Evolutionary conservation across 1,140 invertebrate genomes (phyloP).

Genomic region (Charaxes varanes): DNA sequence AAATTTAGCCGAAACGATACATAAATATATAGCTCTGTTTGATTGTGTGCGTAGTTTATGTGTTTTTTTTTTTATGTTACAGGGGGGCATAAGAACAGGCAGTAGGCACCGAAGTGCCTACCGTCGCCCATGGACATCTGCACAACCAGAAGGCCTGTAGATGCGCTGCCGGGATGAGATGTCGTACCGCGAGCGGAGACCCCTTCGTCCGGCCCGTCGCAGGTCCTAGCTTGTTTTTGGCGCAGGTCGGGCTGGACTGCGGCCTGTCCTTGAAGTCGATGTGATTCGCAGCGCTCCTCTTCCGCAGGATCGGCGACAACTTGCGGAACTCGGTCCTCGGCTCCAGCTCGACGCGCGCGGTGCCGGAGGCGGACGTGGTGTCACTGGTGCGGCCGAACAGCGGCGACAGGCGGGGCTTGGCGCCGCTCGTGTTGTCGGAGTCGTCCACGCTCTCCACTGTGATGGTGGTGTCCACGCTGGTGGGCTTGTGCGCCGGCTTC

Average conservation of each 20-base stretch:
- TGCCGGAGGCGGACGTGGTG: slow-evolving; percentile 28
- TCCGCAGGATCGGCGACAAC: slow-evolving; percentile 49
- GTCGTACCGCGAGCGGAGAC: too few relatives aligned
- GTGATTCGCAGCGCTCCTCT: slow-evolving; percentile 33
- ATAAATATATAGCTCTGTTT: too few relatives aligned
- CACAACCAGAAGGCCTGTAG: too few relatives aligned
- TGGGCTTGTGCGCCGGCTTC: slow-evolving; percentile 38
- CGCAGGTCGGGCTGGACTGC: slow-evolving; percentile 50
- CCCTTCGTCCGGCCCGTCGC: too few relatives aligned
- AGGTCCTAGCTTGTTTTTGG: slow-evolving; percentile 43
- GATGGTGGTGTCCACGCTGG: slow-evolving; percentile 51
- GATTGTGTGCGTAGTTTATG: too few relatives aligned
- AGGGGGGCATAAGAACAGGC: too few relatives aligned
- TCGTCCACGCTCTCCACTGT: slow-evolving; percentile 57
- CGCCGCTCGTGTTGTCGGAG: slow-evolving; percentile 33
- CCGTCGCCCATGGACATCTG: too few relatives aligned
- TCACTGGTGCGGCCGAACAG: slow-evolving; percentile 47
- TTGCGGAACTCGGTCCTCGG: slow-evolving; percentile 51
- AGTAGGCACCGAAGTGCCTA: too few relatives aligned
- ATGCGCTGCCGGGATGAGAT: too few relatives aligned
- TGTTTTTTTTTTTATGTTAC: too few relatives aligned
- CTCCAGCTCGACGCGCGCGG: slow-evolving; percentile 51
- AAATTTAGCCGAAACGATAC: too few relatives aligned
- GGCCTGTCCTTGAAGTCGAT: slow-evolving; percentile 57
- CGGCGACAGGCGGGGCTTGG: slow-evolving; percentile 53